Evolutionary conservation across 2,113 vertebrate genomes (phyloP), one percentile per base, ranked within the genome.

Genomic region (Pterocles orientalis): DNA sequence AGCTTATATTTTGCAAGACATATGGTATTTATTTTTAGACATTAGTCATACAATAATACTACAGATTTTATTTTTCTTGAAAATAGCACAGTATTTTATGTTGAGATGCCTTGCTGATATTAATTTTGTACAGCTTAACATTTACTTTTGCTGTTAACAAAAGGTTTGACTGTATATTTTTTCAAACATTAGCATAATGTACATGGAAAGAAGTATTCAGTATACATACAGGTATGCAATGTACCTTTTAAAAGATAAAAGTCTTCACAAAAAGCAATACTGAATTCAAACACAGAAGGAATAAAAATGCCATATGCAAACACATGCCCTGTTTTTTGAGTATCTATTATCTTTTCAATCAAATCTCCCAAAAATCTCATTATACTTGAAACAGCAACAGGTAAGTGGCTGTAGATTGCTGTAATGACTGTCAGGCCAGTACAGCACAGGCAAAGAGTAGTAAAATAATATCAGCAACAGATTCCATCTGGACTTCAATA

Each of bases 11-110:
- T 94, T 65, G 14, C 66, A 95, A 94, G 50, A 81, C 75, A 85
- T 78, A 85, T 72, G 62, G 54, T 72, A 91, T 89, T 94, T 95
- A 94, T 92, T 95, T 96, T 95, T 89, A 88, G 83, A 61, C 5
- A 25, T 89, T 64, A 82, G 73, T 90, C 93, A 95, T 54, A 73
- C 14, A 73, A 57, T 72, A 93, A 56, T 95, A 95, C 66, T 91
- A 95, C 53, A 82, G 19, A 29, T 83, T 66, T 92, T 87, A 48
- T 82, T 89, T 85, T 95, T 85, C 65, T 92, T 88, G 25, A 78
- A 92, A 91, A 85, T n/a, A 94, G 57, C 25, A 62, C 10, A 78
- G 61, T 26, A 51, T 82, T 91, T 90, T 76, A 76, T 50, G 36
- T 29, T 41, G 58, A 91, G 39, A 50, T 79, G n/a, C 36, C 68